Percentiles rank a stretch among this genome's conserved stretches.
Evolutionary conservation across 1,140 invertebrate species (phyloP).

Genomic region (Euura saliciscinereae): DNA sequence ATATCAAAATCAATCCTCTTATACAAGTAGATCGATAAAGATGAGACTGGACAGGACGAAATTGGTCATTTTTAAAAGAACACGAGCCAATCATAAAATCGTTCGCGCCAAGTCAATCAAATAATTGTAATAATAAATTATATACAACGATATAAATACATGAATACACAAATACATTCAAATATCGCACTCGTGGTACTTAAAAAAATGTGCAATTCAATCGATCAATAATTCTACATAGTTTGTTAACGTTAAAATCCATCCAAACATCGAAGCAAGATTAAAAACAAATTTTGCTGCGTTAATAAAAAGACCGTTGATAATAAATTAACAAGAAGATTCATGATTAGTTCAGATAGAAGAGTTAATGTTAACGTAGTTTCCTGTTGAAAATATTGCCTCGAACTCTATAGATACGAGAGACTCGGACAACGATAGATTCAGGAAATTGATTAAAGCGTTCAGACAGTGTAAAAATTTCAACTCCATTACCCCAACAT

Average conservation of each 20-base stretch:
- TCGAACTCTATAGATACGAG: background rate
- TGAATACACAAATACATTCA: conserved; percentile 6
- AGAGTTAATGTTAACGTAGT: background rate
- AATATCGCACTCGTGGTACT: conserved; percentile 47
- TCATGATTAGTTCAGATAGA: background rate
- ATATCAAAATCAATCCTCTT: conserved; percentile 12
- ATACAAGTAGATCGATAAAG: background rate
- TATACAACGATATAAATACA: conserved; percentile 20
- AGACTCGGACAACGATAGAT: background rate
- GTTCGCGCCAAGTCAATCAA: background rate
- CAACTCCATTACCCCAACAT: background rate
- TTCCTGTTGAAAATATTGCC: background rate
- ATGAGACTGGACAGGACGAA: conserved; percentile 23
- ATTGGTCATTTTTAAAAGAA: conserved; percentile 59
- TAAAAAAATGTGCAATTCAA: conserved; percentile 60
- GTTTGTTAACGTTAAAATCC: background rate
- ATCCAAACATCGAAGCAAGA: background rate
- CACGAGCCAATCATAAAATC: conserved; percentile 42
- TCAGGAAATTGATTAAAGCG: background rate
- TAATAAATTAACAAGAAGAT: too few relatives aligned
- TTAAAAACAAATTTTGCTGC: background rate
- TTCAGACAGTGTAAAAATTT: background rate
- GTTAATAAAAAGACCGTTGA: too few relatives aligned
- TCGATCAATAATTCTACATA: conserved; percentile 11
- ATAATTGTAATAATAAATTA: conserved; percentile 20